phyloP scores from a whole-genome alignment of 2,888 invertebrate species.

The Nemurella pictetii region DNA sequence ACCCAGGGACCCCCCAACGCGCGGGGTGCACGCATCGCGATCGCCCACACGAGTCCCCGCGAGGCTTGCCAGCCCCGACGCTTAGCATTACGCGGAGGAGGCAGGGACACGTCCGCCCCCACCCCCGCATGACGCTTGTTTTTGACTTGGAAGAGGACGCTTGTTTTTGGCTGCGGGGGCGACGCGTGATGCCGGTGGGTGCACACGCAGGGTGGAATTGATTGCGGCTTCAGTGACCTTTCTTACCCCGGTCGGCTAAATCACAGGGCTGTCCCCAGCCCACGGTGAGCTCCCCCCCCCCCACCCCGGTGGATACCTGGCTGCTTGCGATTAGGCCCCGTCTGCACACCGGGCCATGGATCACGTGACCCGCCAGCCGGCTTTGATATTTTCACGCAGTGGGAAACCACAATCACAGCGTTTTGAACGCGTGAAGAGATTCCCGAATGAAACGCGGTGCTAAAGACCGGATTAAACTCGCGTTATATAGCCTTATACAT shows the following conservation, averaged over 20 bases:
- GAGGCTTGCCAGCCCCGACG: no score
- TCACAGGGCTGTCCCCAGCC: neutral
- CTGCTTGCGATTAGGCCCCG: neutral
- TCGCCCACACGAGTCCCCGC: neutral
- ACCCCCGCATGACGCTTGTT: no score
- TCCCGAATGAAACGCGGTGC: neutral
- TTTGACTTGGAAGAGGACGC: no score
- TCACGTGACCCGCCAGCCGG: neutral
- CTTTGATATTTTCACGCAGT: no score
- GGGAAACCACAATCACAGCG: neutral
- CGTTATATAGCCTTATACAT: neutral
- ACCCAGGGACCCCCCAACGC: no score
- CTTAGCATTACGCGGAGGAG: no score
- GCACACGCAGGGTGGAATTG: neutral
- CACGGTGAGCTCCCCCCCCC: no score
- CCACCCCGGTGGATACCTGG: no score
- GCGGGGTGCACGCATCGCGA: neutral
- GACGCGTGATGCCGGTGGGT: neutral
- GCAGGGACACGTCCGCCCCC: no score
- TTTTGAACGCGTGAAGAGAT: neutral
- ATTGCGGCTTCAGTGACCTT: neutral
- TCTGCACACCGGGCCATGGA: neutral
- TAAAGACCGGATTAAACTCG: neutral
- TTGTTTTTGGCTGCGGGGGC: neutral
- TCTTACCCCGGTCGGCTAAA: neutral